Conservation (phyloP, 2,888 invertebrate genomes). For the Lithophane leautieri region DNA sequence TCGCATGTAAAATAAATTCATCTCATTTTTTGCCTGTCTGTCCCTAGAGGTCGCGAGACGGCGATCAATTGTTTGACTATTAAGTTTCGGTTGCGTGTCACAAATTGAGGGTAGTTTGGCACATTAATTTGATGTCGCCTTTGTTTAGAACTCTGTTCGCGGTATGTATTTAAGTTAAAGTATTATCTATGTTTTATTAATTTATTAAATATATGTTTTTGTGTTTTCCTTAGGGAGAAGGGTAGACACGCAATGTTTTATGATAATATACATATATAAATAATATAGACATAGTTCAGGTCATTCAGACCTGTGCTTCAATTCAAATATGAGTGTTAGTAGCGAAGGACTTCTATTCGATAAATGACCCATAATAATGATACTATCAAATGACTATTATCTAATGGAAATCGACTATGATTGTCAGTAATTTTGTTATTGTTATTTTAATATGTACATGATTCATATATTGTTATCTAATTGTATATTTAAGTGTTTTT, state of each 20-base stretch:
- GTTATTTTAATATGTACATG: too few relatives aligned
- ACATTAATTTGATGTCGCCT: slow-evolving; percentile 33
- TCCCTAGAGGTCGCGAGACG: slow-evolving; percentile 26
- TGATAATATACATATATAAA: not conserved
- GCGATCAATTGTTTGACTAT: slow-evolving; percentile 19
- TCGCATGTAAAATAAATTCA: slow-evolving; percentile 19
- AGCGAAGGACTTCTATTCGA: not conserved
- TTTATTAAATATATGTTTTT: slow-evolving; percentile 35
- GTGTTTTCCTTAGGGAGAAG: slow-evolving; percentile 21
- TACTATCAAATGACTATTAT: not conserved
- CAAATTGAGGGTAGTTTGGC: slow-evolving; percentile 28
- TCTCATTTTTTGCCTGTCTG: slow-evolving; percentile 2
- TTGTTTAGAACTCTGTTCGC: slow-evolving; percentile 15
- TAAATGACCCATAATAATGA: not conserved
- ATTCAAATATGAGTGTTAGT: not conserved
- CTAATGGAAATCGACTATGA: not conserved
- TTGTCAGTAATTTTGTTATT: too few relatives aligned
- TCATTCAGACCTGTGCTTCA: not conserved
- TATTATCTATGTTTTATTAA: slow-evolving; percentile 12
- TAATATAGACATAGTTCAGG: not conserved
- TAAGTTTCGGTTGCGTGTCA: slow-evolving; percentile 38
- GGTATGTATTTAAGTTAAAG: slow-evolving; percentile 13
- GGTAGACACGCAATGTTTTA: slow-evolving; percentile 20
- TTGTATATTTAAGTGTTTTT: too few relatives aligned
- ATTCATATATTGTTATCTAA: too few relatives aligned